Percentiles rank a stretch among this genome's conserved stretches.
Evolutionary conservation across 1,140 invertebrate species (phyloP).

Genomic region (Drosophila nasuta): DNA sequence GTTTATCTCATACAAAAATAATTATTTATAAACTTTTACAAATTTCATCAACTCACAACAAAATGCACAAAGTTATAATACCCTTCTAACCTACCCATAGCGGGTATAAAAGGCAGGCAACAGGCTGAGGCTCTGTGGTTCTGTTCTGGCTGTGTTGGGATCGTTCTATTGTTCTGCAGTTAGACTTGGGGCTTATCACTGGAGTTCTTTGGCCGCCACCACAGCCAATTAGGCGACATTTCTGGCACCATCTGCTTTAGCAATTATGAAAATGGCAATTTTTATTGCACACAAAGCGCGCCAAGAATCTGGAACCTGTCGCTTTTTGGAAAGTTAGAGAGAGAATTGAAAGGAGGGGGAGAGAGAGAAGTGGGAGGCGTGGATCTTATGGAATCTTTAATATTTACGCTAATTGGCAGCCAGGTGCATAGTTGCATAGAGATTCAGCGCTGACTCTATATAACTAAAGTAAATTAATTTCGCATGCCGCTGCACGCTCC

Average conservation of each 20-base stretch:
- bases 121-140: slow-evolving; percentile 26
- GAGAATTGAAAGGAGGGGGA: background rate
- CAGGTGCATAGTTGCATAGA: slow-evolving; percentile 63
- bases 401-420: slow-evolving; percentile 83
- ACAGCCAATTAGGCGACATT: slow-evolving; percentile 81
- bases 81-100: too few relatives aligned
- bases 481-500: slow-evolving; percentile 72
- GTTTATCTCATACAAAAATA: too few relatives aligned
- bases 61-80: too few relatives aligned
- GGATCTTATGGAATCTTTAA: slow-evolving; percentile 66
- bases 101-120: background rate
- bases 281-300: slow-evolving; percentile 71
- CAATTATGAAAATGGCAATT: slow-evolving; percentile 83
- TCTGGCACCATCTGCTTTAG: slow-evolving; percentile 76
- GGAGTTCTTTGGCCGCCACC: slow-evolving; percentile 23
- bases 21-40: too few relatives aligned
- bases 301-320: slow-evolving; percentile 47
- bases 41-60: too few relatives aligned
- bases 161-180: slow-evolving; percentile 66
- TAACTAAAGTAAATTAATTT: slow-evolving; percentile 68
- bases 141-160: slow-evolving; percentile 23
- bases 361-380: background rate
- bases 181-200: slow-evolving; percentile 58
- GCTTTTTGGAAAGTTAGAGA: background rate
- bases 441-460: slow-evolving; percentile 20